phyloP scores from a whole-genome alignment of 1,140 invertebrate species.

The Cryptotermes secundus region DNA sequence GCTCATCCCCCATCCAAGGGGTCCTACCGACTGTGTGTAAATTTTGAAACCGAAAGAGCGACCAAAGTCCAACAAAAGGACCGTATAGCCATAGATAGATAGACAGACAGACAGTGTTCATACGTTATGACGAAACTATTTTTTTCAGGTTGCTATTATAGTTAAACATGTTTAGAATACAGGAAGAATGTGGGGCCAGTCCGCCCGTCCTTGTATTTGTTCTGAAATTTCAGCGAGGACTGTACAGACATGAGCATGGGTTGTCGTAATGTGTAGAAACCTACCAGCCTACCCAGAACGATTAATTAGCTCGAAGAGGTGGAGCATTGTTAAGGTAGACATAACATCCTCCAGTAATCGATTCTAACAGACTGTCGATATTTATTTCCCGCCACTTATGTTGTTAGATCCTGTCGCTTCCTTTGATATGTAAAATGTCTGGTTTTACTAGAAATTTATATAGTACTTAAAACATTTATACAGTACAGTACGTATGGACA shows the following conservation, averaged over 20 bases:
- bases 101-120: too few species aligned
- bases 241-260: neutral
- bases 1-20: too few species aligned
- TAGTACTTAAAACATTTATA: neutral
- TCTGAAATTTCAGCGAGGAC: neutral
- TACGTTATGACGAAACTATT: too few species aligned
- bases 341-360: neutral
- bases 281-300: neutral
- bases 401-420: neutral
- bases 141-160: too few species aligned
- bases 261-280: neutral
- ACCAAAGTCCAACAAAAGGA: too few species aligned
- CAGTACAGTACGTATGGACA: too few species aligned
- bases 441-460: neutral
- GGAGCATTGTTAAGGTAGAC: neutral
- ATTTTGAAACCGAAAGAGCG: too few species aligned
- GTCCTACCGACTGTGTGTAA: too few species aligned
- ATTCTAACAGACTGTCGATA: neutral
- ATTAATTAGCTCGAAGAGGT: neutral
- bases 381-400: neutral
- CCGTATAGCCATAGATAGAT: too few species aligned
- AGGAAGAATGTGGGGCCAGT: neutral
- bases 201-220: neutral
- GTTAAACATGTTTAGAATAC: neutral
- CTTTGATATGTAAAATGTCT: slow-evolving; percentile 1